Conservation (phyloP, 2,888 invertebrate species). For the Tethea ocularis region DNA sequence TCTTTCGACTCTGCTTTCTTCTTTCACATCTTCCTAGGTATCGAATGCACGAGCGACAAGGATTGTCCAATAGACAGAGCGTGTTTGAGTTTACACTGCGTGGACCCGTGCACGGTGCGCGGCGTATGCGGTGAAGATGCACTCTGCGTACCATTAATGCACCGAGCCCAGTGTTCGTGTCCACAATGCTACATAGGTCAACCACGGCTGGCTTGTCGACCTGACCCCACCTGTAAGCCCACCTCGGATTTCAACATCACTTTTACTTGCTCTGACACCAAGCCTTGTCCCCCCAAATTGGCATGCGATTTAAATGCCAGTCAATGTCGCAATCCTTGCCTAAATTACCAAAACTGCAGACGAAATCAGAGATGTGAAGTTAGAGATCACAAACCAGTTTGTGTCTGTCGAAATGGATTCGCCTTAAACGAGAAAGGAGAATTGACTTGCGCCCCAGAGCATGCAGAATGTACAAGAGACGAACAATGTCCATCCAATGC, state of each 20-base stretch:
- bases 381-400: conserved; percentile 91
- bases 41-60: conserved; percentile 95
- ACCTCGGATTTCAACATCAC: conserved; percentile 84
- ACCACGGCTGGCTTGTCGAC: conserved; percentile 90
- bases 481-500: conserved; percentile 94
- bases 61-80: conserved; percentile 96
- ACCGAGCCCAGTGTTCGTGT: conserved; percentile 94
- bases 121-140: conserved; percentile 96
- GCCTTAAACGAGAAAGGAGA: conserved; percentile 94
- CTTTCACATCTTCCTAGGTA: conserved; percentile 87
- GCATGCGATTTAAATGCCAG: conserved; percentile 88
- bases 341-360: conserved; percentile 88
- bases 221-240: conserved; percentile 90
- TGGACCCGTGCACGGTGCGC: conserved; percentile 94
- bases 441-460: conserved; percentile 92
- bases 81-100: conserved; percentile 95
- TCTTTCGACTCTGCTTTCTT: conserved; percentile 87
- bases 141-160: conserved; percentile 92
- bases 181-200: conserved; percentile 94
- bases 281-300: conserved; percentile 89
- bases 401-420: conserved; percentile 95
- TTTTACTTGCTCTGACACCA: conserved; percentile 86
- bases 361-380: conserved; percentile 95
- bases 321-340: conserved; percentile 92
- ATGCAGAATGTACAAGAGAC: conserved; percentile 90